Evolutionary conservation across 2,888 invertebrate species (phyloP).

Genomic region (Linnaemya tessellans): DNA sequence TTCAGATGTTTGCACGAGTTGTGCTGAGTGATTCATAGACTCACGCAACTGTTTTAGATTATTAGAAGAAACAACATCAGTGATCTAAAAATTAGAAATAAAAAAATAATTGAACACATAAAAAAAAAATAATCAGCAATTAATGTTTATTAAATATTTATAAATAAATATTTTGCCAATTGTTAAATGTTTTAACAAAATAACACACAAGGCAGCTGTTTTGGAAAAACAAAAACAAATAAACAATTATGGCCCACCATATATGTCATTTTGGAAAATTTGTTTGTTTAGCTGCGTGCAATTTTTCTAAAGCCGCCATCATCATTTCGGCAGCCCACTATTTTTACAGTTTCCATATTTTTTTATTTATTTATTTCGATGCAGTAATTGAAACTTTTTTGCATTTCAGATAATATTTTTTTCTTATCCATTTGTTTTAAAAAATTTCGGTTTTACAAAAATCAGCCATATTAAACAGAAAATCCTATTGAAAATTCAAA

Average conservation of each 20-base stretch:
- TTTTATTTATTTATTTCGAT: slow-evolving; percentile 9
- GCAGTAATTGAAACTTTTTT: slow-evolving; percentile 28
- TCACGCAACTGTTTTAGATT: slow-evolving; percentile 56
- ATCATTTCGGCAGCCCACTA: slow-evolving; percentile 68
- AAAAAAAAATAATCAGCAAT: slow-evolving; percentile 30
- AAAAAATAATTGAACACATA: slow-evolving; percentile 25
- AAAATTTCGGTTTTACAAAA: slow-evolving; percentile 60
- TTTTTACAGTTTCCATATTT: slow-evolving; percentile 15
- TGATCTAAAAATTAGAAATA: slow-evolving; percentile 41
- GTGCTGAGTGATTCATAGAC: slow-evolving; percentile 72
- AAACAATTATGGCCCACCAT: slow-evolving; percentile 63
- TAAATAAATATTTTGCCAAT: slow-evolving; percentile 53
- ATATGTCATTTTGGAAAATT: slow-evolving; percentile 68
- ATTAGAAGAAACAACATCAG: slow-evolving; percentile 38
- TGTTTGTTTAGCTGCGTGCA: slow-evolving; percentile 52
- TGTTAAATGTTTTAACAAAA: slow-evolving; percentile 10
- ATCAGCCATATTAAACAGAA: slow-evolving; percentile 34
- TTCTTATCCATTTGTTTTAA: slow-evolving; percentile 39
- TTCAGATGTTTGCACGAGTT: slow-evolving; percentile 49
- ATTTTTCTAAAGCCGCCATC: slow-evolving; percentile 17
- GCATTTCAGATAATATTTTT: slow-evolving; percentile 52
- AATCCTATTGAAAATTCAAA: slow-evolving; percentile 58
- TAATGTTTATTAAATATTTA: slow-evolving; percentile 61
- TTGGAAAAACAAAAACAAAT: not conserved
- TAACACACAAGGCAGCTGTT: slow-evolving; percentile 45